Evolutionary conservation across 2,113 vertebrate genomes (phyloP).

Genomic region (Heteronetta atricapilla): DNA sequence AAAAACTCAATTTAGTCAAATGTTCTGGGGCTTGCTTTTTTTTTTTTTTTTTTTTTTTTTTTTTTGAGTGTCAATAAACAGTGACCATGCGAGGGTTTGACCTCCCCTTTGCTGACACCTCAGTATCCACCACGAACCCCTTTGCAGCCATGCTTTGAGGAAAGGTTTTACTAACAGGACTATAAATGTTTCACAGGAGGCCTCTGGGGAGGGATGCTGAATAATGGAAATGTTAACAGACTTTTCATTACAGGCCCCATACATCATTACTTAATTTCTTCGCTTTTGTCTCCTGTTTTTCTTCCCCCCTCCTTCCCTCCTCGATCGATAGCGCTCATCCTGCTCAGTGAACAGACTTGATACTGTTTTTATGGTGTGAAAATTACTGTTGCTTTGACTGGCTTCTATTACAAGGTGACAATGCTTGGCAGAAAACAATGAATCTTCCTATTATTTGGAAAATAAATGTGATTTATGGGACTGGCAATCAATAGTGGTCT

Average conservation of each 20-base stretch:
- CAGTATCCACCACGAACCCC: neutral
- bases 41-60: neutral
- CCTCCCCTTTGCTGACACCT: neutral
- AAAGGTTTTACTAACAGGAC: neutral
- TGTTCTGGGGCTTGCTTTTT: neutral
- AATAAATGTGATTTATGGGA: constrained; percentile 38
- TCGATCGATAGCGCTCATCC: constrained; percentile 17
- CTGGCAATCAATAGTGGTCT: neutral
- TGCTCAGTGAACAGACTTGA: constrained; percentile 25
- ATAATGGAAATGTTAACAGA: constrained; percentile 44
- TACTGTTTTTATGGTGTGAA: constrained; percentile 53
- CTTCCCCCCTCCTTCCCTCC: too few species aligned
- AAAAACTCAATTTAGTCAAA: neutral
- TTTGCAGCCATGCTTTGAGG: neutral
- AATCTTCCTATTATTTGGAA: constrained; percentile 46
- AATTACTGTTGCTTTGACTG: constrained; percentile 61
- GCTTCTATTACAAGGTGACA: constrained; percentile 30
- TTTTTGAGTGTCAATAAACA: neutral
- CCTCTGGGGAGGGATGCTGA: neutral
- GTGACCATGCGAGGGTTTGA: neutral
- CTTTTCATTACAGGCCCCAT: neutral
- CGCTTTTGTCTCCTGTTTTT: neutral
- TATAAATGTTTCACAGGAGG: neutral
- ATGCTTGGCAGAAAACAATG: constrained; percentile 19
- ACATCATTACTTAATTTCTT: constrained; percentile 24